Conservation (phyloP, 2,888 invertebrate genomes). For the Drosophila monieri region DNA sequence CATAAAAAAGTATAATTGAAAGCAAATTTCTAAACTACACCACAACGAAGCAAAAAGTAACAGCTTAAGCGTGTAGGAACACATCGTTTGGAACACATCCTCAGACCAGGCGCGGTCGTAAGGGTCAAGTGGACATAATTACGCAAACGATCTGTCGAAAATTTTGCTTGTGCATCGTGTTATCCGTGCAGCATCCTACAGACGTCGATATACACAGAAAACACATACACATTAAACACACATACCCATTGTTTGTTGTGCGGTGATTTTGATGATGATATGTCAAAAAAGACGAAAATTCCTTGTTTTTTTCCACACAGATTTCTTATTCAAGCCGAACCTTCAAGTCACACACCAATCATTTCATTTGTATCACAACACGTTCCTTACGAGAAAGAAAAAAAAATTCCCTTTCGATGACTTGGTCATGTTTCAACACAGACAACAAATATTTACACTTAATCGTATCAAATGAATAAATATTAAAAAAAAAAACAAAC, state of each 20-base stretch:
- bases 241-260: conserved; percentile 13
- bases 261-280: conserved; percentile 1
- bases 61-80: background rate
- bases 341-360: conserved; percentile 2
- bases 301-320: conserved; percentile 34
- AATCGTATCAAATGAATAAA: conserved; percentile 29
- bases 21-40: conserved; percentile 4
- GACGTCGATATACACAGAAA: background rate
- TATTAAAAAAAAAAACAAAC: conserved; percentile 7
- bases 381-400: conserved; percentile 39
- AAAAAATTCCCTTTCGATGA: conserved; percentile 21
- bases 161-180: conserved; percentile 5
- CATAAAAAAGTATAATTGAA: conserved; percentile 1
- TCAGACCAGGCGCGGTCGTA: conserved; percentile 39
- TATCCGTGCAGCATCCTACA: conserved; percentile 6
- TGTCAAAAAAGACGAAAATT: conserved; percentile 32
- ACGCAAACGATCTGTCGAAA: conserved; percentile 9
- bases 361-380: conserved; percentile 42
- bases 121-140: conserved; percentile 15
- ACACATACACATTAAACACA: background rate
- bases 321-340: conserved; percentile 2
- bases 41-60: conserved; percentile 29
- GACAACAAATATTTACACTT: conserved; percentile 32
- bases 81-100: conserved; percentile 20
- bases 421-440: conserved; percentile 32